phyloP scores from a whole-genome alignment of 2,888 invertebrate species.

The Mallateleia sp. region DNA sequence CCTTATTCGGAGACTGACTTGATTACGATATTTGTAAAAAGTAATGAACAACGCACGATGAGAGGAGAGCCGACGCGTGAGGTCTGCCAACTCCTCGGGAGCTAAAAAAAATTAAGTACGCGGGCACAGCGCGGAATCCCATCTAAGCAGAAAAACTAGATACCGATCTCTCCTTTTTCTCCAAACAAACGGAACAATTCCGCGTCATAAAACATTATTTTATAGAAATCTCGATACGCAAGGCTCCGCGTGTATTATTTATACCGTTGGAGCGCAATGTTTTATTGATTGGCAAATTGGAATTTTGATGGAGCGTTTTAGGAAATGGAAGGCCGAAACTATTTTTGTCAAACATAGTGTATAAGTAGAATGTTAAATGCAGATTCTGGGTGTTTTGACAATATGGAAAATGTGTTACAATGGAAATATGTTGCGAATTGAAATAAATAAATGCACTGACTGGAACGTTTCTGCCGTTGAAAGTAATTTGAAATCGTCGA shows the following conservation, averaged over 20 bases:
- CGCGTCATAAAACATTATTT: slow-evolving; percentile 34
- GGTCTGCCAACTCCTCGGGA: slow-evolving; percentile 62
- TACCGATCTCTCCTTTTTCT: slow-evolving; percentile 47
- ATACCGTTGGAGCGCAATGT: neutral
- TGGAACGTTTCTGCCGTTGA: too few relatives aligned
- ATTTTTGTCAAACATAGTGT: too few relatives aligned
- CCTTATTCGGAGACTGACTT: slow-evolving; percentile 48
- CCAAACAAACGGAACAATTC: neutral
- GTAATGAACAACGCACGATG: slow-evolving; percentile 59
- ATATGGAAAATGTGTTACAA: too few relatives aligned
- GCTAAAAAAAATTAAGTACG: slow-evolving; percentile 51
- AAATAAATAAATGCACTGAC: too few relatives aligned
- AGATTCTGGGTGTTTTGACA: too few relatives aligned
- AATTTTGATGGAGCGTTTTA: neutral
- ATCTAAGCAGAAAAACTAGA: slow-evolving; percentile 71
- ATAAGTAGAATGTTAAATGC: too few relatives aligned
- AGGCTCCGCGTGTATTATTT: slow-evolving; percentile 39
- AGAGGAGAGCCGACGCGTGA: slow-evolving; percentile 68
- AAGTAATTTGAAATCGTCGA: too few relatives aligned
- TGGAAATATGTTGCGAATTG: too few relatives aligned
- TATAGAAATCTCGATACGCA: slow-evolving; percentile 47
- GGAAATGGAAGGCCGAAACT: neutral
- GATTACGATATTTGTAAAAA: slow-evolving; percentile 68
- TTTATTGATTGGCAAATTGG: slow-evolving; percentile 29
- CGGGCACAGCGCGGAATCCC: slow-evolving; percentile 56